These are phyloP conservation scores for Cephus cinctus DNA, from an alignment of 1,140 invertebrate genomes.

Conservation along the genomic window DNA sequence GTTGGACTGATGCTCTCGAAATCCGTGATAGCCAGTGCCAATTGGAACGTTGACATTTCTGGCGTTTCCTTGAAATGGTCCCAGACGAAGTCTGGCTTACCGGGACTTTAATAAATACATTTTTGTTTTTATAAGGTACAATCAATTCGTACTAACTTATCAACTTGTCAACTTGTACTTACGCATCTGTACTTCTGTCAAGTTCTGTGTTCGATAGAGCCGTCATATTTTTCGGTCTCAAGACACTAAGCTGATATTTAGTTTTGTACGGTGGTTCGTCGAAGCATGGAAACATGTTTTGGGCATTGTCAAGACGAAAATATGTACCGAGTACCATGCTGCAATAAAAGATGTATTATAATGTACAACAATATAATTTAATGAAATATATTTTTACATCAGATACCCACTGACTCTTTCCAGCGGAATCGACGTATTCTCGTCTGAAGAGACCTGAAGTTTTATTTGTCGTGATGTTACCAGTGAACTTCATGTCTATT, in stretches of 20 bases:
- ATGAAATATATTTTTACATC: neutral
- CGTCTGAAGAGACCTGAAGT: conserved; percentile 65
- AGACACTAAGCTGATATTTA: conserved; percentile 66
- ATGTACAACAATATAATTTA: conserved; percentile 15
- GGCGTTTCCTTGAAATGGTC: conserved; percentile 73
- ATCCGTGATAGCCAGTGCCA: conserved; percentile 81
- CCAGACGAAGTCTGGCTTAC: conserved; percentile 57
- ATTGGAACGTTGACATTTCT: conserved; percentile 80
- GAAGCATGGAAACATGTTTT: conserved; percentile 88
- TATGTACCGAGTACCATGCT: conserved; percentile 71
- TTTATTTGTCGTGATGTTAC: conserved; percentile 58
- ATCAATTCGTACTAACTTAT: neutral
- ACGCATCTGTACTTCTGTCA: conserved; percentile 60
- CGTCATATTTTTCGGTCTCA: conserved; percentile 60
- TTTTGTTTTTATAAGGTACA: neutral
- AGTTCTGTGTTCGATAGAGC: conserved; percentile 67
- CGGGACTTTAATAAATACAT: conserved; percentile 32
- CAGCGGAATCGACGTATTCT: conserved; percentile 55
- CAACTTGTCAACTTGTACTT: conserved; percentile 44
- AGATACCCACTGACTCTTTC: conserved; percentile 52
- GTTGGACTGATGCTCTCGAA: conserved; percentile 55
- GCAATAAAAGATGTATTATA: conserved; percentile 20
- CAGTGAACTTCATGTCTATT: conserved; percentile 61
- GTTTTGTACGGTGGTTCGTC: conserved; percentile 86
- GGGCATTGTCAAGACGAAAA: conserved; percentile 78